Conservation (phyloP, 1,140 invertebrate genomes). For the Drosophila pruinosa region DNA sequence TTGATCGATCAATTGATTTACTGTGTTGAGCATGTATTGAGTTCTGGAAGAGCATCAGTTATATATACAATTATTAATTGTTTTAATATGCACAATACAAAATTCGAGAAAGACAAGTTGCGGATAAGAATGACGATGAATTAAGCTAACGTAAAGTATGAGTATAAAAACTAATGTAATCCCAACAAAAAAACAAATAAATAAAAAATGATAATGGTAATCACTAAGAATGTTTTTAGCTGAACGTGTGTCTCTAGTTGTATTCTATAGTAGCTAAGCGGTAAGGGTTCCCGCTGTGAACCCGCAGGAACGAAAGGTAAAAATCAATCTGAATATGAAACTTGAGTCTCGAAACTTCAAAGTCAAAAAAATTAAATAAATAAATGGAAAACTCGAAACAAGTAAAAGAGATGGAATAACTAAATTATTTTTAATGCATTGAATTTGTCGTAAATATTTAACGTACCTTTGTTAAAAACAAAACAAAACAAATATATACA, state of each 20-base stretch:
- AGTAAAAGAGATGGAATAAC: conserved; percentile 31
- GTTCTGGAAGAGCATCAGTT: conserved; percentile 31
- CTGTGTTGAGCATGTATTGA: conserved; percentile 5
- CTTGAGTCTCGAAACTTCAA: conserved; percentile 15
- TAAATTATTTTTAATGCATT: conserved; percentile 81
- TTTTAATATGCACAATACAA: conserved; percentile 42
- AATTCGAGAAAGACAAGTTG: conserved; percentile 1
- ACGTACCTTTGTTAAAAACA: conserved; percentile 82
- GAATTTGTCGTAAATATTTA: conserved; percentile 81
- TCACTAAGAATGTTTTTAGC: conserved; percentile 76
- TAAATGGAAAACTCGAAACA: conserved; percentile 5
- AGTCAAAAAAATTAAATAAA: conserved; percentile 1
- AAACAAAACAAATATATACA: conserved; percentile 41
- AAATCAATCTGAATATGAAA: conserved; percentile 26
- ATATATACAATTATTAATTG: conserved; percentile 13
- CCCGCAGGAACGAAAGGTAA: conserved; percentile 50
- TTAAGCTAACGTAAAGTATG: conserved; percentile 33
- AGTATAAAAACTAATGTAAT: conserved; percentile 59
- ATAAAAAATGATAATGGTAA: conserved; percentile 39
- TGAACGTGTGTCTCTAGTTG: conserved; percentile 72
- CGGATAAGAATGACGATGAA: conserved; percentile 3
- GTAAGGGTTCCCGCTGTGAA: conserved; percentile 36
- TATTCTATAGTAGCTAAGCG: conserved; percentile 74
- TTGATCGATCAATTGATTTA: conserved; percentile 12
- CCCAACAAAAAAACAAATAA: conserved; percentile 45